Evolutionary conservation across 2,113 vertebrate genomes (phyloP), one percentile per base, ranked within the genome.

Genomic region (Lepisosteus oculatus): DNA sequence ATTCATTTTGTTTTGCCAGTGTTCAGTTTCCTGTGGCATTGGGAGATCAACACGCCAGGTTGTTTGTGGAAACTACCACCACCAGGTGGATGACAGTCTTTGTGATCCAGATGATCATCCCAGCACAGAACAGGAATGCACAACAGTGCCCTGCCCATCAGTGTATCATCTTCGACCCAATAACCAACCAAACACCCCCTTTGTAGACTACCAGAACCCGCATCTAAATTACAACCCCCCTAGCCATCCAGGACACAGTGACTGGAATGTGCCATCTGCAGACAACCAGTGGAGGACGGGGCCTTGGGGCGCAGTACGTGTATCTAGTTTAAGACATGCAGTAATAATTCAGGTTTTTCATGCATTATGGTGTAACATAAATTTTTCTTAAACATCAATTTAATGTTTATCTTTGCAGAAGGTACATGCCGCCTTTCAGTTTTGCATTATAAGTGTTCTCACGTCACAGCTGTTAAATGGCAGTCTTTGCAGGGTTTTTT

Each of bases 271-370:
- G 61, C 90, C 90, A 0, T 91, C 93, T 0, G 68, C 84, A 12
- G 85, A 88, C 78, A 93, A 93, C 88, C 96, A 97, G 0, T 99
- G 97, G 97, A 93, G 97, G 85, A 98, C 95, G 1, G 97, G 97
- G 79, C 97, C 95, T 0, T 99, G 97, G 97, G 97, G 97, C 87
- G 92, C 95, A 83, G 97, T 99, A 97, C 90, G 91, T 88, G 67
- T 59, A n/a, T 68, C 74, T 61, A 78, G 76, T 75, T 51, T 51
- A 51, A 6, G 9, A 51, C 5, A 51, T 51, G 9, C 47, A 6
- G 47, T 51, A 9, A 9, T 9, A 51, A 6, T 51, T 5, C 5
- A 51, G 47, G 47, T 51, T 51, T 51, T 51, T 51, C 9, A 51
- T 51, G 5, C 47, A 6, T 51, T 6, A 51, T 51, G 5, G 5